Evolutionary conservation across 2,113 vertebrate species (phyloP), one percentile per base, ranked within the genome.

Genomic region (Sceloporus undulatus): DNA sequence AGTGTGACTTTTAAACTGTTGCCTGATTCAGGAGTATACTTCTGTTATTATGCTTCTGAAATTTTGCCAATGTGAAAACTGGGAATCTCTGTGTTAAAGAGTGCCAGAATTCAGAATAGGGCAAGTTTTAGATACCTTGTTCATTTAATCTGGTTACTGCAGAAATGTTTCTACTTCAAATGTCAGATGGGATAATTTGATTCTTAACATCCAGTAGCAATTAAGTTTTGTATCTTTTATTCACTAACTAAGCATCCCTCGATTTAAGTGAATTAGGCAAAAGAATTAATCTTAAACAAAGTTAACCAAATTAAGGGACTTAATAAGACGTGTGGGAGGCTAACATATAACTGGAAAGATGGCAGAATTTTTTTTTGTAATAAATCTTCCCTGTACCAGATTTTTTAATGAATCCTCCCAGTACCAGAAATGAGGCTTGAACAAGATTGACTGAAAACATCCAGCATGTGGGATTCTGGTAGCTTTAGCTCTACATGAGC

Each of bases 201-300:
- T 16, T 73, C 2, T 34, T 70, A 65, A 90, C 21, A 4, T 82
- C 29, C 19, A 86, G 65, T 48, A 52, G 0, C 62, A 88, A 79
- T 83, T 16, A 38, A 85, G 76, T 71, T 79, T 83, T 1, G 0
- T 89, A 9, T 25, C 48, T 40, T 65, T 79, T 13, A 4, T 19
- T 79, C 76, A 73, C 52, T 14, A 7, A 23, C 42, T 79, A 73
- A 84, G 65, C 38, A 23, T 4, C 16, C 9, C 54, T 89, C 34
- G 16, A 0, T 0, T 34, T 16, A 62, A 40, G 34, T 40, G 21
- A 6, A 59, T 85, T 59, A 2, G 52, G 52, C 4, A 29, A 76
- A 83, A 84, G 19, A 40, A 62, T 16, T 75, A 85, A 62, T 76
- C n/a, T 59, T 42, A 38, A 70, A 23, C 14, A 40, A 76, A n/a